These are phyloP conservation scores for Cardiocondyla obscurior DNA, from an alignment of 1,140 invertebrate genomes.

Conservation along the genomic window DNA sequence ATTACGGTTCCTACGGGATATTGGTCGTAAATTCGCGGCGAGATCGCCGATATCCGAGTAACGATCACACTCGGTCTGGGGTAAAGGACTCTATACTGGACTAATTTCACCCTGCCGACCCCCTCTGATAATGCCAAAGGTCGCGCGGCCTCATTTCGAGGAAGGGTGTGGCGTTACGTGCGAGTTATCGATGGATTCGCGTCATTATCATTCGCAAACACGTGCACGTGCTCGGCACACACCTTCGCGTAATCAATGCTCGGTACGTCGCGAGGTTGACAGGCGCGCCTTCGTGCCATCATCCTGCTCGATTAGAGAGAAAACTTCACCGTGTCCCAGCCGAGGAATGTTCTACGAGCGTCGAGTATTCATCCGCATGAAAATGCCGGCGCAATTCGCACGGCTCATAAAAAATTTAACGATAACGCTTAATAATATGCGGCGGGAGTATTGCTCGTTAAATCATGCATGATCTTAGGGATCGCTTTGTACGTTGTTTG, in stretches of 20 bases:
- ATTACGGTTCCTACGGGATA: not conserved
- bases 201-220: constrained; percentile 62
- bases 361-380: not conserved
- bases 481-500: not conserved
- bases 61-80: not conserved
- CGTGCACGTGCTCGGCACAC: constrained; percentile 23
- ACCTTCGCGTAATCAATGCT: constrained; percentile 44
- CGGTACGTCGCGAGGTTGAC: not conserved
- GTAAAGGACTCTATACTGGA: not conserved
- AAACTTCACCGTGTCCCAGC: not conserved
- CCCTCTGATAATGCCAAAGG: constrained; percentile 25
- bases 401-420: not conserved
- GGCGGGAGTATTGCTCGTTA: not conserved
- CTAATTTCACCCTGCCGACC: constrained; percentile 3
- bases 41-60: not conserved
- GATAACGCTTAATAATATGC: not conserved
- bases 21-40: not conserved
- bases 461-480: not conserved
- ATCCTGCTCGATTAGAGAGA: not conserved
- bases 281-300: constrained; percentile 39
- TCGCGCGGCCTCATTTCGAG: constrained; percentile 23
- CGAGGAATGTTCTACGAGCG: not conserved
- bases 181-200: constrained; percentile 48
- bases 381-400: too few species aligned
- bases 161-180: constrained; percentile 59